Conservation (phyloP, 2,113 vertebrate species). For the Mola mola region DNA sequence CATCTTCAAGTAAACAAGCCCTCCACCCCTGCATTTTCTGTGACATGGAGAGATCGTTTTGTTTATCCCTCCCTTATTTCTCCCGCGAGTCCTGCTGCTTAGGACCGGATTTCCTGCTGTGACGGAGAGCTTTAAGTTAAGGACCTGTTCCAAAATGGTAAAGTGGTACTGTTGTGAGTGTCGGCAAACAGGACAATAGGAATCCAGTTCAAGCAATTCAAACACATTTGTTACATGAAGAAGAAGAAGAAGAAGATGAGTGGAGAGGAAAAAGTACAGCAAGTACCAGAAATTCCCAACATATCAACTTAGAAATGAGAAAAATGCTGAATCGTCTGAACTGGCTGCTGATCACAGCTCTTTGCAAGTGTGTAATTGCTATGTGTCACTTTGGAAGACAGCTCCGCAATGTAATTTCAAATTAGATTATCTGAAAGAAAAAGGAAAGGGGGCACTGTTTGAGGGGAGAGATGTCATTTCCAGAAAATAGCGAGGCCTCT, state of each 20-base stretch:
- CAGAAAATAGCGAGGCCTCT: slow-evolving; percentile 38
- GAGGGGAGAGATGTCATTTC: slow-evolving; percentile 43
- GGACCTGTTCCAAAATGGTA: no score
- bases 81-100: no score
- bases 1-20: no score
- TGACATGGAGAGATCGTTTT: no score
- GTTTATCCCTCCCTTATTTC: no score
- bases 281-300: slow-evolving; percentile 18
- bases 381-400: slow-evolving; percentile 56
- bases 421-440: slow-evolving; percentile 57
- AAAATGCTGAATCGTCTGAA: slow-evolving; percentile 37
- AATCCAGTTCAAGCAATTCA: slow-evolving; percentile 5
- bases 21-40: no score
- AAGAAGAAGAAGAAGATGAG: background rate
- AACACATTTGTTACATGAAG: background rate
- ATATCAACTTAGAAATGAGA: slow-evolving; percentile 30
- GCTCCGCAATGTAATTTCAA: slow-evolving; percentile 62
- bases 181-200: slow-evolving; percentile 5
- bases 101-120: no score
- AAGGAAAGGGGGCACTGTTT: slow-evolving; percentile 45
- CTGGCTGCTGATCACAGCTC: slow-evolving; percentile 21
- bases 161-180: no score
- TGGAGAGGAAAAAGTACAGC: background rate
- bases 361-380: slow-evolving; percentile 59
- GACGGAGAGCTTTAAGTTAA: no score